These are phyloP conservation scores for Platynereis dumerilii DNA, from an alignment of 2,888 invertebrate genomes.

Conservation along the genomic window DNA sequence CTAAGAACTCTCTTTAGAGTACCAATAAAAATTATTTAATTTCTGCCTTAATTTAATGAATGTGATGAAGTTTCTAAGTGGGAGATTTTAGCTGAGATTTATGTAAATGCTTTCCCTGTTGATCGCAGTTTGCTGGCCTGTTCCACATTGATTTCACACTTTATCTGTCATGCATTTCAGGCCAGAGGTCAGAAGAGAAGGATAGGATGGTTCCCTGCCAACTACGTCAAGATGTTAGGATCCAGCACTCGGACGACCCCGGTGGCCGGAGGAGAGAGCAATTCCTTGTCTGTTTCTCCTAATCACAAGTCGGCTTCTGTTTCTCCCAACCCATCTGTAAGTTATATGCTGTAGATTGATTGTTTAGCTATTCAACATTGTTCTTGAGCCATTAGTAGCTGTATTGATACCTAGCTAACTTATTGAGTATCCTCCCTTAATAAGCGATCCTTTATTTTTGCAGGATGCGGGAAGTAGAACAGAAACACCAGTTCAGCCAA, in stretches of 20 bases:
- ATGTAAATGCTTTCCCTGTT: no score
- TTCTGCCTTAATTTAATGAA: no score
- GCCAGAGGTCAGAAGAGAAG: conserved; percentile 77
- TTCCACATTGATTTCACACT: not conserved
- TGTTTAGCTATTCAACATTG: not conserved
- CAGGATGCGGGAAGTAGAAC: conserved; percentile 24
- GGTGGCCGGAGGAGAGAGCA: no score
- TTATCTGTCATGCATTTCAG: no score
- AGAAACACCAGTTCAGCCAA: conserved; percentile 27
- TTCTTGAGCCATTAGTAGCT: not conserved
- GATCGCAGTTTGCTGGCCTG: no score
- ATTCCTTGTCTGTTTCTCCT: conserved; percentile 6
- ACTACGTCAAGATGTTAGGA: conserved; percentile 81
- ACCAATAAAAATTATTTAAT: no score
- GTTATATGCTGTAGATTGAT: not conserved
- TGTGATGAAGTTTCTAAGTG: no score
- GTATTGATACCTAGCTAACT: not conserved
- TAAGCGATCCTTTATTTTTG: no score
- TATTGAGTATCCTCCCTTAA: not conserved
- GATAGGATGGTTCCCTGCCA: conserved; percentile 99
- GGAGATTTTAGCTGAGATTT: no score
- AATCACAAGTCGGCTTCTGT: not conserved
- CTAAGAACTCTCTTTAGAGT: no score
- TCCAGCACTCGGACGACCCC: conserved; percentile 57
- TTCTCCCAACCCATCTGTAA: conserved; percentile 20